Conservation (phyloP, 1,140 invertebrate species). For the Psix sp. region DNA sequence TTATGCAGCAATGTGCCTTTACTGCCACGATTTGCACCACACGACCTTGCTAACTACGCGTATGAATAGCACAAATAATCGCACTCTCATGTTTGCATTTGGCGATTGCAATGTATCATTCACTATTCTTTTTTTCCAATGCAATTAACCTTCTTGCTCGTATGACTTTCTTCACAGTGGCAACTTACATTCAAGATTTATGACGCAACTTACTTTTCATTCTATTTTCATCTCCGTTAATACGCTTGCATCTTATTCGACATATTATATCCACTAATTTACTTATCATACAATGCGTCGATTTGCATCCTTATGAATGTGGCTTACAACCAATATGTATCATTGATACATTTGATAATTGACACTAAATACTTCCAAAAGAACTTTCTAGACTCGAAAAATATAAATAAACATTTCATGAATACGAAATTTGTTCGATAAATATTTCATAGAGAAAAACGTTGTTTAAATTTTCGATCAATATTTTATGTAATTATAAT, state of each 20-base stretch:
- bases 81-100: conserved; percentile 51
- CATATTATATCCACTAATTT: conserved; percentile 44
- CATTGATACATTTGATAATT: too few relatives aligned
- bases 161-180: conserved; percentile 56
- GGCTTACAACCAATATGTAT: too few relatives aligned
- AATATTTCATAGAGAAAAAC: too few relatives aligned
- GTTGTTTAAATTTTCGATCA: too few relatives aligned
- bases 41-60: conserved; percentile 58
- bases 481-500: too few relatives aligned
- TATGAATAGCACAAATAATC: conserved; percentile 60
- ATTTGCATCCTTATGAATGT: conserved; percentile 39
- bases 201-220: conserved; percentile 56
- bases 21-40: conserved; percentile 31
- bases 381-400: too few relatives aligned
- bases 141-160: conserved; percentile 58
- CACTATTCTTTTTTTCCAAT: conserved; percentile 48
- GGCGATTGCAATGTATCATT: conserved; percentile 56
- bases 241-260: conserved; percentile 32
- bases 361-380: too few relatives aligned
- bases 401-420: too few relatives aligned
- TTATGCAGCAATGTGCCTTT: conserved; percentile 41
- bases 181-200: conserved; percentile 44
- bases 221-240: conserved; percentile 54
- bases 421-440: too few relatives aligned
- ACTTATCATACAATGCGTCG: conserved; percentile 49